phyloP scores from a whole-genome alignment of 1,140 invertebrate genomes.

The Drosophila willistoni region DNA sequence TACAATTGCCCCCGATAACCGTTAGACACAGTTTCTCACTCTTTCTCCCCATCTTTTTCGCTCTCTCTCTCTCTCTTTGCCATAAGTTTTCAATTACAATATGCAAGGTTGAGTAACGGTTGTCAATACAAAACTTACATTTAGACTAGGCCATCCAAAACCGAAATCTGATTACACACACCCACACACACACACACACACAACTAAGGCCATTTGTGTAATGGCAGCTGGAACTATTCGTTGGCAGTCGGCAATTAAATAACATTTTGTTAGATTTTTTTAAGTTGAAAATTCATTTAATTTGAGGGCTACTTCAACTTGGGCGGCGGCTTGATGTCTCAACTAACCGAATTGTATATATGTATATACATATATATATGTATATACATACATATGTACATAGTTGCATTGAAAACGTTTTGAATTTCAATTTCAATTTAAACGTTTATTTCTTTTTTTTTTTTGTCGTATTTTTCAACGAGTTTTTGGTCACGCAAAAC shows the following conservation, averaged over 20 bases:
- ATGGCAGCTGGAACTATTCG: not conserved
- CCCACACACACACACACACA: not conserved
- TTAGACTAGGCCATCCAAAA: constrained; percentile 5
- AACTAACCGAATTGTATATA: too few species aligned
- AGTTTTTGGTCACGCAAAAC: not conserved
- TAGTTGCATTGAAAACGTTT: not conserved
- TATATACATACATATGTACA: too few species aligned
- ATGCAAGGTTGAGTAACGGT: constrained; percentile 6
- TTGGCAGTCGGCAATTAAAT: constrained; percentile 1
- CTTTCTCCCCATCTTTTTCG: not conserved
- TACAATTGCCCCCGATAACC: constrained; percentile 5
- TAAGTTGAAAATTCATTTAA: not conserved
- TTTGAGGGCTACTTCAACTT: too few species aligned
- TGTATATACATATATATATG: too few species aligned
- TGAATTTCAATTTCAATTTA: not conserved
- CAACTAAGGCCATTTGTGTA: not conserved
- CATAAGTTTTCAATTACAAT: constrained; percentile 11
- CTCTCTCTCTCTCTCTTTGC: not conserved
- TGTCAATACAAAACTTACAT: not conserved
- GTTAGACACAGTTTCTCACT: not conserved
- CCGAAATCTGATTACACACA: constrained; percentile 7
- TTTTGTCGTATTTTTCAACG: too few species aligned
- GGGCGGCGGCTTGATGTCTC: too few species aligned
- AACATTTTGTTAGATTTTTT: not conserved
- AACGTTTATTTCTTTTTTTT: not conserved